Conservation (phyloP, 2,888 invertebrate species). For the Crematogaster levior region DNA sequence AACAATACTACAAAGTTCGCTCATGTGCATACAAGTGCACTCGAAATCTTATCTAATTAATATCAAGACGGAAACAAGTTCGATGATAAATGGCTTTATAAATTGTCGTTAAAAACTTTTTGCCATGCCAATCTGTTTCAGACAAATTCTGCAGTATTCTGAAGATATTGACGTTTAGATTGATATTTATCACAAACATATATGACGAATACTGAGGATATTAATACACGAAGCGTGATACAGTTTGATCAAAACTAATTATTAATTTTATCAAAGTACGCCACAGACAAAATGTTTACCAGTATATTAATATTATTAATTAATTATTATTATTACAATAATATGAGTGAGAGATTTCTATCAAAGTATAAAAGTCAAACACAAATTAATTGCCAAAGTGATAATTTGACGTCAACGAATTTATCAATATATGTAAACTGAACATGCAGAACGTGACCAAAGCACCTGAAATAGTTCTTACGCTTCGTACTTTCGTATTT, state of each 20-base stretch:
- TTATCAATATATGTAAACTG: background rate
- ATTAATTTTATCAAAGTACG: background rate
- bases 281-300: background rate
- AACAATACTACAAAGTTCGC: background rate
- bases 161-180: background rate
- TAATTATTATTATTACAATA: too few relatives aligned
- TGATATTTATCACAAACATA: background rate
- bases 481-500: background rate
- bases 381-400: background rate
- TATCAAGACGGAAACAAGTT: conserved; percentile 25
- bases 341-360: too few relatives aligned
- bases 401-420: background rate
- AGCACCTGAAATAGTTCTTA: background rate
- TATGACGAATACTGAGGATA: background rate
- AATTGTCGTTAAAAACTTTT: background rate
- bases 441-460: background rate
- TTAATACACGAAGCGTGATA: background rate
- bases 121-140: background rate
- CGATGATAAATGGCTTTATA: conserved; percentile 38
- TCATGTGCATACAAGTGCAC: conserved; percentile 7
- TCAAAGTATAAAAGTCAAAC: background rate
- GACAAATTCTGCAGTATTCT: background rate
- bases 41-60: conserved; percentile 40
- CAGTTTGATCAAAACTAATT: background rate
- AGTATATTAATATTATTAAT: background rate